Evolutionary conservation across 2,888 invertebrate genomes (phyloP).

Genomic region (Shargacucullia verbasci): DNA sequence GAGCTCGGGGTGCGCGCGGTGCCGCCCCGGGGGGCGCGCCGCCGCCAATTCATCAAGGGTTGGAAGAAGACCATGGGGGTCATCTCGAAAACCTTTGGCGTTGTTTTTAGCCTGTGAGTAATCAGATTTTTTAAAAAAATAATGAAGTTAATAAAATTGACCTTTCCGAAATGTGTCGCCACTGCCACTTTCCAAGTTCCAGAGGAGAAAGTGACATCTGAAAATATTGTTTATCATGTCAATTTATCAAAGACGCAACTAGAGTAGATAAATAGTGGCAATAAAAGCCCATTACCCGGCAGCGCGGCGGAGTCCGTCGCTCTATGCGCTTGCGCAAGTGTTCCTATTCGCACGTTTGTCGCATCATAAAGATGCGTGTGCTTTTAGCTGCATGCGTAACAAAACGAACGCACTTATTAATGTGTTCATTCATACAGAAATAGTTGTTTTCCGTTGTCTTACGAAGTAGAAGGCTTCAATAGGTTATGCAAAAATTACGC

Average conservation of each 20-base stretch:
- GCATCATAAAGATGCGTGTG: constrained; percentile 58
- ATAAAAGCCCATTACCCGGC: constrained; percentile 69
- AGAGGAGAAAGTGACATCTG: constrained; percentile 48
- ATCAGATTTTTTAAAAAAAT: constrained; percentile 7
- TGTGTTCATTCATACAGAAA: constrained; percentile 54
- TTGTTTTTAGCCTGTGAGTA: constrained; percentile 95
- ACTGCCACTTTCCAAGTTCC: constrained; percentile 16
- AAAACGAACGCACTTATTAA: constrained; percentile 48
- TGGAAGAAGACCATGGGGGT: constrained; percentile 92
- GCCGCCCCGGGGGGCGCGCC: constrained; percentile 84
- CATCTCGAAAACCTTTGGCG: constrained; percentile 93
- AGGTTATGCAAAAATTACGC: constrained; percentile 79
- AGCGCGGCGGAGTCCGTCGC: constrained; percentile 50
- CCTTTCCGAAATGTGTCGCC: constrained; percentile 7
- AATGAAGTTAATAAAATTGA: not conserved
- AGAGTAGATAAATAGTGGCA: constrained; percentile 61
- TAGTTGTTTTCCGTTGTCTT: constrained; percentile 65
- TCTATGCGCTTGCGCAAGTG: constrained; percentile 79
- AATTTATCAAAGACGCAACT: constrained; percentile 67
- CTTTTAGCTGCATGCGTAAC: constrained; percentile 60
- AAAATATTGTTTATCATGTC: constrained; percentile 61
- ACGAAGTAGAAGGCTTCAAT: constrained; percentile 56
- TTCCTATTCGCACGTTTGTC: constrained; percentile 79
- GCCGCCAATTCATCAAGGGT: constrained; percentile 86
- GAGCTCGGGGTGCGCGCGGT: constrained; percentile 81